Evolutionary conservation across 2,888 invertebrate species (phyloP).

Genomic region (Volucella inflata): DNA sequence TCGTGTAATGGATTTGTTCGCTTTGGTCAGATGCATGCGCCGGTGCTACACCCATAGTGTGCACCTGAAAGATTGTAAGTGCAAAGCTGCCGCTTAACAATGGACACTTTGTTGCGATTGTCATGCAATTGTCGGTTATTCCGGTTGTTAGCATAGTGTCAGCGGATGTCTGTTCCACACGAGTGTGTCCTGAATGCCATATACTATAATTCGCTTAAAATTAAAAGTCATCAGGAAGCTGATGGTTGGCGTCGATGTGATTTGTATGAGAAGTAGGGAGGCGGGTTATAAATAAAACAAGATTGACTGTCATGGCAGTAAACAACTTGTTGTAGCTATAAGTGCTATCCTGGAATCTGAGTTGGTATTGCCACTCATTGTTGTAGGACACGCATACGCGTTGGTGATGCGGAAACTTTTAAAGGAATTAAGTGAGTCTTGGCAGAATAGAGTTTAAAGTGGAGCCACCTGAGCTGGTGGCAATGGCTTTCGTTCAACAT

Average conservation of each 20-base stretch:
- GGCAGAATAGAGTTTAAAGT: too few species aligned
- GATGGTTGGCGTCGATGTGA: not conserved
- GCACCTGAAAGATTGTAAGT: slow-evolving; percentile 4
- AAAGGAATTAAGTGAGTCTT: too few species aligned
- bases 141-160: slow-evolving; percentile 54
- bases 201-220: slow-evolving; percentile 50
- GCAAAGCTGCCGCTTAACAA: slow-evolving; percentile 38
- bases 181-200: slow-evolving; percentile 30
- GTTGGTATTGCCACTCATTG: too few species aligned
- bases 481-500: too few species aligned
- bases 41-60: not conserved
- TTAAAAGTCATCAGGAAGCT: slow-evolving; percentile 28
- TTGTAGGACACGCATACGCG: too few species aligned
- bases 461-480: too few species aligned
- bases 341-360: too few species aligned
- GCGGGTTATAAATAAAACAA: too few species aligned
- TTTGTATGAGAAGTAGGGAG: not conserved
- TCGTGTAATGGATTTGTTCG: slow-evolving; percentile 60
- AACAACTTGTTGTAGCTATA: too few species aligned
- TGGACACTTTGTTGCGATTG: slow-evolving; percentile 48
- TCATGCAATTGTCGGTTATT: slow-evolving; percentile 61
- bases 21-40: slow-evolving; percentile 22
- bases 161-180: slow-evolving; percentile 38
- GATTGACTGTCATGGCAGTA: too few species aligned
- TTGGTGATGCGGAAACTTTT: too few species aligned